A percentile compares a stretch with the other conserved stretches of the same genome.
phyloP scores from a whole-genome alignment of 2,888 invertebrate species.

The Andrena haemorrhoa region DNA sequence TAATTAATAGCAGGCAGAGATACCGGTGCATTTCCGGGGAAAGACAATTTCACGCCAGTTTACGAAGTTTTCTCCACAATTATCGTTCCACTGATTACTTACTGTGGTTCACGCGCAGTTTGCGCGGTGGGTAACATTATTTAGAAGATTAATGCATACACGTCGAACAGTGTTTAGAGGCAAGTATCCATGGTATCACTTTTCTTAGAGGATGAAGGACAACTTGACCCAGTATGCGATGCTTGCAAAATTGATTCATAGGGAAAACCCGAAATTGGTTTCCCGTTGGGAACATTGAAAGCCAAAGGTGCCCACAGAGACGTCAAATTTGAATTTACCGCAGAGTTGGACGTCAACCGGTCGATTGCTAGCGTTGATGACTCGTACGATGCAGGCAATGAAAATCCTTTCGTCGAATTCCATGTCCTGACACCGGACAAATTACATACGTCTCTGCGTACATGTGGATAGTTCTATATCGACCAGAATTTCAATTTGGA shows the following conservation, averaged over 20 bases:
- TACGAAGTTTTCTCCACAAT: conserved; percentile 20
- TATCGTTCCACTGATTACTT: conserved; percentile 7
- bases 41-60: not conserved
- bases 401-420: conserved; percentile 13
- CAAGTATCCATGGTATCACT: not conserved
- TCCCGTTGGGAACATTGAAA: conserved; percentile 22
- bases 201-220: conserved; percentile 15
- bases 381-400: not conserved
- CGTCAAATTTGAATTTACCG: conserved; percentile 31
- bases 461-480: not conserved
- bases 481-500: too few relatives aligned
- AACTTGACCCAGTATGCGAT: conserved; percentile 42
- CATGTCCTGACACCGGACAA: too few relatives aligned
- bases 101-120: not conserved
- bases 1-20: not conserved
- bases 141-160: not conserved
- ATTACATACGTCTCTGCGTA: not conserved
- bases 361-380: not conserved
- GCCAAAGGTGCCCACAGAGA: not conserved
- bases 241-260: conserved; percentile 51
- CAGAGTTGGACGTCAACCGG: not conserved
- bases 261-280: conserved; percentile 57
- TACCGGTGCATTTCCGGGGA: conserved; percentile 5
- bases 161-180: not conserved
- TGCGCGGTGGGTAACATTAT: not conserved